Evolutionary conservation across 1,140 invertebrate genomes (phyloP).

Genomic region (Aphelenchoides avenae): DNA sequence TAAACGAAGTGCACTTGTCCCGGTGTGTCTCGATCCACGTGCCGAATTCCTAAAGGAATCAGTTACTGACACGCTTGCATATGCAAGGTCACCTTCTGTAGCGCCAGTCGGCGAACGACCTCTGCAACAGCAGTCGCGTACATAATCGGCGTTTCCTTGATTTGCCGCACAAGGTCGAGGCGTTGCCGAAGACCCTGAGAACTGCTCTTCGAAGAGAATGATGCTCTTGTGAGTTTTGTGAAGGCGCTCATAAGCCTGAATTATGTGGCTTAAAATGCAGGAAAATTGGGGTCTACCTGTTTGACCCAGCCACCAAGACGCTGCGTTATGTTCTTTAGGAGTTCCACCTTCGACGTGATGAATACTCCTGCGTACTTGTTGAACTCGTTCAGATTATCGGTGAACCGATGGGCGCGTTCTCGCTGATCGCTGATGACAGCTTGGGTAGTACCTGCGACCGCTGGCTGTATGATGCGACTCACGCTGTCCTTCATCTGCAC

Average conservation of each 20-base stretch:
- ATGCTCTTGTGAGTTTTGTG: constrained; percentile 30
- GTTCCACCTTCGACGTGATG: constrained; percentile 31
- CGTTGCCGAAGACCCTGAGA: constrained; percentile 34
- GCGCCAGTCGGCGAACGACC: constrained; percentile 35
- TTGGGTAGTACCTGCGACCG: constrained; percentile 18
- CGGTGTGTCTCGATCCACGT: constrained; percentile 28
- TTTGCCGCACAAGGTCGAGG: constrained; percentile 40
- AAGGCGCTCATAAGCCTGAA: constrained; percentile 34
- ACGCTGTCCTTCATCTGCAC: constrained; percentile 8
- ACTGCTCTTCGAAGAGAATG: constrained; percentile 36
- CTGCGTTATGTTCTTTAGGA: constrained; percentile 33
- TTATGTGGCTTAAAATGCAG: too few relatives aligned
- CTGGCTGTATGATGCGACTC: constrained; percentile 16
- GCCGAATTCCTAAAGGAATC: constrained; percentile 34
- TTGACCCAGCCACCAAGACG: constrained; percentile 31
- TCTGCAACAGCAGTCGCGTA: constrained; percentile 43
- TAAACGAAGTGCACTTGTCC: constrained; percentile 28
- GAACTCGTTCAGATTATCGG: constrained; percentile 13
- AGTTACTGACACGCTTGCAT: not conserved
- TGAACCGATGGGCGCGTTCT: constrained; percentile 19
- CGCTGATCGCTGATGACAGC: constrained; percentile 17
- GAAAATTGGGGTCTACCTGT: constrained; percentile 17
- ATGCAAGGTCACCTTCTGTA: constrained; percentile 23
- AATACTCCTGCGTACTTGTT: constrained; percentile 21
- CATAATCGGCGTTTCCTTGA: constrained; percentile 41